These are phyloP conservation scores for Drosophila pseudoobscura DNA, from an alignment of 1,140 invertebrate genomes.

Conservation along the genomic window DNA sequence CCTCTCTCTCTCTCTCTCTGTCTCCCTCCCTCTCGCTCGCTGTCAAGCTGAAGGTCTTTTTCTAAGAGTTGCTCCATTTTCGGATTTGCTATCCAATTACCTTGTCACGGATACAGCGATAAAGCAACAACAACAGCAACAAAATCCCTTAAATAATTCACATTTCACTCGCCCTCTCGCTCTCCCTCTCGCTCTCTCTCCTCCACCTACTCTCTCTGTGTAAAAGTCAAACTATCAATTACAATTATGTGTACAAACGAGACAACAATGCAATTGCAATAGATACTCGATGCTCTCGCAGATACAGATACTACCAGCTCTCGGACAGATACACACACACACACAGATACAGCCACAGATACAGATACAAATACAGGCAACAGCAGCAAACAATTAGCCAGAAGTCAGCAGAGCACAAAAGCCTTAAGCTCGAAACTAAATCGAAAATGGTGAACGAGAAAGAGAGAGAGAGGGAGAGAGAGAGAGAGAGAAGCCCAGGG, in stretches of 20 bases:
- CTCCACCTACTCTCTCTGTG: not conserved
- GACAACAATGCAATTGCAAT: conserved; percentile 45
- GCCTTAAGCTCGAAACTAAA: conserved; percentile 45
- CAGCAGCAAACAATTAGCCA: conserved; percentile 67
- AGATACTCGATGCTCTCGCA: conserved; percentile 46
- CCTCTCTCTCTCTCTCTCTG: too few species aligned
- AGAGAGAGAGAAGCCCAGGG: conserved; percentile 3
- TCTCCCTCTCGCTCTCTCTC: not conserved
- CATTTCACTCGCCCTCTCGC: conserved; percentile 22
- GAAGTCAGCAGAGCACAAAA: conserved; percentile 62
- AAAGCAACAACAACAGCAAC: conserved; percentile 35
- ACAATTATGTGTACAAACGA: conserved; percentile 73
- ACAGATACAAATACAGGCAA: conserved; percentile 6
- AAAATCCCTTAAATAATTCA: conserved; percentile 67
- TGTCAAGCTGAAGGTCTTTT: conserved; percentile 29
- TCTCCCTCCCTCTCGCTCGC: too few species aligned
- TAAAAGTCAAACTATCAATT: conserved; percentile 78
- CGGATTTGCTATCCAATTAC: conserved; percentile 63
- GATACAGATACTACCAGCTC: conserved; percentile 28
- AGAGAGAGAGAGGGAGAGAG: not conserved
- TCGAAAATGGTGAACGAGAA: conserved; percentile 29
- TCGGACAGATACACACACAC: conserved; percentile 31
- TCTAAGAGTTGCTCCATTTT: conserved; percentile 56
- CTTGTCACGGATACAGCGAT: conserved; percentile 37
- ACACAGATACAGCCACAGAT: conserved; percentile 1